Base-by-base conservation (phyloP, 1,140 invertebrate species). In the Drosophila baimaii region DNA sequence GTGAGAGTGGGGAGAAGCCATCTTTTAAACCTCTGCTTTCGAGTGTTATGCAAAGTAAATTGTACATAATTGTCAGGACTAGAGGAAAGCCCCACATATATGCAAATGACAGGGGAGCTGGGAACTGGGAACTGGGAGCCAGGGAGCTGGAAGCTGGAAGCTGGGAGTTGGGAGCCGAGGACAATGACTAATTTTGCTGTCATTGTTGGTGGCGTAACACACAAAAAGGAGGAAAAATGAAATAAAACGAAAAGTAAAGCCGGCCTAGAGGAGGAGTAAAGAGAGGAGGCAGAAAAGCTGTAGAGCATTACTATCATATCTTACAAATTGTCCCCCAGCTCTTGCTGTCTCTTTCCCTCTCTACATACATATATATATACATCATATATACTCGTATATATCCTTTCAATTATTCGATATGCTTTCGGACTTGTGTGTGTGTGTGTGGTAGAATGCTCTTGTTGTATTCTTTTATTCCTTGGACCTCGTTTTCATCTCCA, bases 401-500 rank as follows among this genome's bases (percentile, higher is more conserved):
- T 89, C 83, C 77, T 83, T 88, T 88, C 83, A 88, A 88, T 88
- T 88, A 89, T 88, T 89, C 80, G 80, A 89, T 88, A 83, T 83
- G 63, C 70, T 31, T 52, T 52, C 27, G 31, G 31, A 33, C 17
- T 25, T 49, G 8, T 35, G 27, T 63, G n/a, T 31, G 7, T 64
- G 27, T 52, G 31, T 55, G 47, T 47, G 41, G 51, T 41, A 62
- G 58, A 27, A 31, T 54, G 17, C 23, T 54, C 49, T 31, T 37
- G 54, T 66, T 56, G 41, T 57, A 47, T 61, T 73, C 66, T 77
- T 75, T 58, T 77, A 69, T 71, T 71, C 56, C 43, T 75, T 43
- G 47, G 41, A 70, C 70, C 69, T 88, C 79, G 76, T 77, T 86
- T 86, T 86, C 82, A 82, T 85, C 80, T 76, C 75, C 66, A 62